These are phyloP conservation scores for Caiman crocodilus DNA, from an alignment of 2,797 vertebrate species.

Conservation along the genomic window DNA sequence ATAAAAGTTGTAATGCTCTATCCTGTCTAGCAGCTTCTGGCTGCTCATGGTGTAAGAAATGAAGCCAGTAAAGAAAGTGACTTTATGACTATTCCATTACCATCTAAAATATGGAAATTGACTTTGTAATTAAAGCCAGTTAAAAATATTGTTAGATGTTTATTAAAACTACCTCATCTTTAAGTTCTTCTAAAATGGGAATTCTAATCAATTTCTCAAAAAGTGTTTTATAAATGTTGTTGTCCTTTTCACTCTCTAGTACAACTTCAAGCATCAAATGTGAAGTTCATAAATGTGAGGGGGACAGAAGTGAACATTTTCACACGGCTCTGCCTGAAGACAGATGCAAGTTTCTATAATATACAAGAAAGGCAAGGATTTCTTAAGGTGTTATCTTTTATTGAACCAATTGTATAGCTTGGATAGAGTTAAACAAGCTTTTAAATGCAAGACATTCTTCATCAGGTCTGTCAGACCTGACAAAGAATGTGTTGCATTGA, in stretches of 20 bases:
- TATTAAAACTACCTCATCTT: not conserved
- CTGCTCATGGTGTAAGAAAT: not conserved
- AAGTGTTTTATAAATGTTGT: not conserved
- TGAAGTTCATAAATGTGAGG: not conserved
- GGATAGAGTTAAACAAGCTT: too few relatives aligned
- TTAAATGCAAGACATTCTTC: too few relatives aligned
- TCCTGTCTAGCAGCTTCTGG: not conserved
- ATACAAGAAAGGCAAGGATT: not conserved
- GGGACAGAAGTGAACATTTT: too few relatives aligned
- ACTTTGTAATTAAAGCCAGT: not conserved
- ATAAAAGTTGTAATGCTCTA: not conserved
- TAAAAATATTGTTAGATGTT: not conserved
- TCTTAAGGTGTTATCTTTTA: too few relatives aligned
- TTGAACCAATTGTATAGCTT: too few relatives aligned
- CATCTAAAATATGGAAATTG: accelerated
- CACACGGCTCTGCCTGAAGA: not conserved
- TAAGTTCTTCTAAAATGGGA: accelerated
- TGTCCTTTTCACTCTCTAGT: not conserved
- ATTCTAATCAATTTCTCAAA: not conserved
- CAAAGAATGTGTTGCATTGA: too few relatives aligned
- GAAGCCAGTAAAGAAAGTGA: not conserved
- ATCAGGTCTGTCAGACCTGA: too few relatives aligned
- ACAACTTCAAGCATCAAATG: not conserved
- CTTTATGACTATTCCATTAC: accelerated
- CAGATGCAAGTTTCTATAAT: not conserved